Evolutionary conservation across 2,797 vertebrate species (phyloP).

Genomic region (Gymnothorax javanicus): DNA sequence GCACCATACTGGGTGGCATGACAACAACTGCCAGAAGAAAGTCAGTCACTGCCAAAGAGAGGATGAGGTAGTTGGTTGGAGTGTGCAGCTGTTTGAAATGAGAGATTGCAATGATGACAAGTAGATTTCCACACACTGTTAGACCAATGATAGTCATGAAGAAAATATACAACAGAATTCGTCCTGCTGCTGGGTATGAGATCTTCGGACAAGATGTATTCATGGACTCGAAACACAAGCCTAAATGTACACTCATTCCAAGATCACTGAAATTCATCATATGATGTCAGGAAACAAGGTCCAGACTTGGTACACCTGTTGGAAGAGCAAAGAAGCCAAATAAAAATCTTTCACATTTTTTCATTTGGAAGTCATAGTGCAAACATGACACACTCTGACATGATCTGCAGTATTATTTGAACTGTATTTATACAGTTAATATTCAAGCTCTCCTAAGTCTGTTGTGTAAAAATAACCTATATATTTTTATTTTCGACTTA

Average conservation of each 20-base stretch:
- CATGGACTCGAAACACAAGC: slow-evolving; percentile 46
- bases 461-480: too few relatives aligned
- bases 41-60: slow-evolving; percentile 17
- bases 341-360: slow-evolving; percentile 11
- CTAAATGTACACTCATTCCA: neutral
- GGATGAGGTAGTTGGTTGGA: neutral
- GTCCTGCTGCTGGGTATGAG: slow-evolving; percentile 34
- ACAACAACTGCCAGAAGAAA: slow-evolving; percentile 44
- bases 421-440: too few relatives aligned
- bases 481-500: too few relatives aligned
- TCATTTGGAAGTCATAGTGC: slow-evolving; percentile 33
- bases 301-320: slow-evolving; percentile 31
- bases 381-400: slow-evolving; percentile 28
- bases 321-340: slow-evolving; percentile 33
- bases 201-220: neutral
- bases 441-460: too few relatives aligned
- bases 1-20: slow-evolving; percentile 62
- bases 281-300: too few relatives aligned
- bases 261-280: slow-evolving; percentile 14
- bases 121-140: slow-evolving; percentile 46
- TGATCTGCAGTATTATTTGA: too few relatives aligned
- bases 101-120: slow-evolving; percentile 44
- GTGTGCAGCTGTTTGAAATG: slow-evolving; percentile 49
- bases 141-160: slow-evolving; percentile 36
- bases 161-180: slow-evolving; percentile 40